phyloP scores from a whole-genome alignment of 2,113 vertebrate species.

The Megaceryle torquata region DNA sequence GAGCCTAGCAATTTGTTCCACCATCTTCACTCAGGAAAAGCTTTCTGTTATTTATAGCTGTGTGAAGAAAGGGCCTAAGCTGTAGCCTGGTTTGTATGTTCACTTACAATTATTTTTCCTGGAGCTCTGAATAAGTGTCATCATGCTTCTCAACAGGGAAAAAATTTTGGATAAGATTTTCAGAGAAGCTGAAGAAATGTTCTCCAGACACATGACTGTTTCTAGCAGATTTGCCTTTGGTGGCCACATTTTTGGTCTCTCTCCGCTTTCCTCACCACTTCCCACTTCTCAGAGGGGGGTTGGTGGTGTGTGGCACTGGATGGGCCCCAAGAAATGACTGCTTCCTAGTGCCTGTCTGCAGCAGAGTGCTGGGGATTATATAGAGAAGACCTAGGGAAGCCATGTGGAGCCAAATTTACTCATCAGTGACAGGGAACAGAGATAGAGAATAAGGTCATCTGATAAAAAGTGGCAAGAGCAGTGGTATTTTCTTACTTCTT shows the following conservation, averaged over 20 bases:
- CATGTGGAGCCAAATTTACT: neutral
- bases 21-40: neutral
- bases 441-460: neutral
- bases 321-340: neutral
- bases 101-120: neutral
- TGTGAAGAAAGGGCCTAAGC: neutral
- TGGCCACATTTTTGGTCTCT: accelerated
- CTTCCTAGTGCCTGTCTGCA: neutral
- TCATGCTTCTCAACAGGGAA: neutral
- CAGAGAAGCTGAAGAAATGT: slow-evolving; percentile 1
- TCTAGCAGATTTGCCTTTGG: neutral
- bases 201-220: neutral
- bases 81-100: neutral
- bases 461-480: neutral
- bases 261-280: accelerated
- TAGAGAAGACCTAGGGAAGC: neutral
- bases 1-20: neutral
- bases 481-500: neutral
- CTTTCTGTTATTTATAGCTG: neutral
- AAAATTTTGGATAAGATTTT: neutral
- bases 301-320: neutral
- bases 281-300: neutral
- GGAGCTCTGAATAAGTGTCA: neutral
- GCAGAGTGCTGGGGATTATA: neutral
- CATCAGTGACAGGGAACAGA: neutral